Evolutionary conservation across 2,113 vertebrate species (phyloP).

Genomic region (Oceanodroma tethys): DNA sequence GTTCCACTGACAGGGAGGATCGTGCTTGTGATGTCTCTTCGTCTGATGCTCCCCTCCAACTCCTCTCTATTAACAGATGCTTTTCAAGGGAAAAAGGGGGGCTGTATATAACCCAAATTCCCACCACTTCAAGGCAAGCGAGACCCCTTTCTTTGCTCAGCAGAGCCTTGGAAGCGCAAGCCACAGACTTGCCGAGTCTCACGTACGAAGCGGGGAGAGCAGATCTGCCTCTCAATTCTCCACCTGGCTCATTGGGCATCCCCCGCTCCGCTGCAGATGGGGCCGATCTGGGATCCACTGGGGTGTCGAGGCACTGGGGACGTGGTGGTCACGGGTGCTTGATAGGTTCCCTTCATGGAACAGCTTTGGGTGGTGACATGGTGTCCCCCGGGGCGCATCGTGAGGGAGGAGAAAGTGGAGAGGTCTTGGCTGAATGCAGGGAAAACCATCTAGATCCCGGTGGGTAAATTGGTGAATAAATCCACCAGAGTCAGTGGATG

Average conservation of each 20-base stretch:
- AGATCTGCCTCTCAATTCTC: background rate
- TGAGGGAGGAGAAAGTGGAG: background rate
- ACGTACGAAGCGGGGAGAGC: background rate
- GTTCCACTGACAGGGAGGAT: background rate
- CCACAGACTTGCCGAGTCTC: background rate
- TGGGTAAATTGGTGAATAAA: background rate
- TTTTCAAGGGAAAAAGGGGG: constrained; percentile 7
- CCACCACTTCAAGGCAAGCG: background rate
- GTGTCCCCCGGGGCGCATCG: rapidly evolving
- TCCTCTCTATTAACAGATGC: background rate
- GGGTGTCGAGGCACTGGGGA: rapidly evolving
- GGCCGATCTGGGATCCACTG: rapidly evolving
- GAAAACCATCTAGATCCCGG: background rate
- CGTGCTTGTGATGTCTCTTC: background rate
- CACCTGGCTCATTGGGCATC: background rate
- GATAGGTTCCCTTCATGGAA: background rate
- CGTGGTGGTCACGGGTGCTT: background rate
- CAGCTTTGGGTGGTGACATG: background rate
- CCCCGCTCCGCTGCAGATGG: rapidly evolving
- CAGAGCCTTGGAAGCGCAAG: background rate
- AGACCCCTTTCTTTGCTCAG: background rate
- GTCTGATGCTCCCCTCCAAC: background rate
- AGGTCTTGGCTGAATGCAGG: background rate
- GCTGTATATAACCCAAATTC: background rate
- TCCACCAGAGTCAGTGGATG: background rate